phyloP scores from a whole-genome alignment of 2,797 vertebrate genomes.

The Lemur catta region DNA sequence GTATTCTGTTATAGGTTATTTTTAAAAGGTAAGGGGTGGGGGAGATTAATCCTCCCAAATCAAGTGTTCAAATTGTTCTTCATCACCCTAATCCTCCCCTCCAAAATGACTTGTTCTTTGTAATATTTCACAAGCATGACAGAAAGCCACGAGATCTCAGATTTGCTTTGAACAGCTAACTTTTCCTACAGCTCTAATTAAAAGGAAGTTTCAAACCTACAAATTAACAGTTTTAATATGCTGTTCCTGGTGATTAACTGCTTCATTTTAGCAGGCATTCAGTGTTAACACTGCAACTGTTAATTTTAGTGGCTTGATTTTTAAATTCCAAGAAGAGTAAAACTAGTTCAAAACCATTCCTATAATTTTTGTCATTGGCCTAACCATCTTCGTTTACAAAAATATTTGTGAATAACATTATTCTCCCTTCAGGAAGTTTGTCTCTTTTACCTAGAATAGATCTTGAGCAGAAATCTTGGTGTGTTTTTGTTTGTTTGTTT shows the following conservation, averaged over 20 bases:
- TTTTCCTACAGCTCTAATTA: constrained; percentile 77
- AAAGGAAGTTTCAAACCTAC: constrained; percentile 74
- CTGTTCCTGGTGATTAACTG: constrained; percentile 71
- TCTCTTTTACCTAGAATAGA: constrained; percentile 36
- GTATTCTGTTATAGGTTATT: not conserved
- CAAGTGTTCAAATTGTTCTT: not conserved
- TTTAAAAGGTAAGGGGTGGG: not conserved
- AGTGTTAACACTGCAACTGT: constrained; percentile 62
- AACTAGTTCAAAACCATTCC: constrained; percentile 57
- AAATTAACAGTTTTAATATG: constrained; percentile 78
- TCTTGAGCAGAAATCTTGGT: not conserved
- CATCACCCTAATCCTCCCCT: not conserved
- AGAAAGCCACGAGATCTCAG: constrained; percentile 53
- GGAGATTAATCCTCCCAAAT: not conserved
- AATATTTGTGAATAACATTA: constrained; percentile 33
- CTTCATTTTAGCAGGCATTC: constrained; percentile 73
- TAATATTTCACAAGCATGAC: constrained; percentile 45
- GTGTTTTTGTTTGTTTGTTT: not conserved
- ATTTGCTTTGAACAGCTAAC: constrained; percentile 63
- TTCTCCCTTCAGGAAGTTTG: not conserved
- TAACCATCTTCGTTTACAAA: constrained; percentile 36
- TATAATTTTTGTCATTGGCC: constrained; percentile 4
- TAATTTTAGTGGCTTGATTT: constrained; percentile 76
- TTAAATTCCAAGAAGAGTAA: constrained; percentile 59
- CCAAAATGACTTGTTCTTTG: constrained; percentile 53